Base-by-base conservation (phyloP, 2,888 invertebrate genomes). In the Thereva nobilitata region DNA sequence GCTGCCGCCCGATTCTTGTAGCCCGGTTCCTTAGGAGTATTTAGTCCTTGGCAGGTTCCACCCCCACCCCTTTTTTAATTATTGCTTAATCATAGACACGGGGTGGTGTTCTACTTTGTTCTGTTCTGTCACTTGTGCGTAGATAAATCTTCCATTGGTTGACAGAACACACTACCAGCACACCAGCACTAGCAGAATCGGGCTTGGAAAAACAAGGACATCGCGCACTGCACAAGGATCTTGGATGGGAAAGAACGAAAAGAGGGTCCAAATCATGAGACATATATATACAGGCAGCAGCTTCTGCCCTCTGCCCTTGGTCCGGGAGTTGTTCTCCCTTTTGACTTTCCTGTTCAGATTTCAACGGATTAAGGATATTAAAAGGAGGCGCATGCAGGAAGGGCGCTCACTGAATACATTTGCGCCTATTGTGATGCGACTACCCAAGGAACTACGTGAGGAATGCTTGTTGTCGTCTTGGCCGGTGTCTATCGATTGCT, bases 341-440 rank as follows among this genome's bases (percentile, higher is more conserved):
- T 23, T 23, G 23, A 23, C 23, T 23, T 23, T 23, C 23, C 49
- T 59, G 45, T 49, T 38, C 59, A 41, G 47, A 59, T 59, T 49
- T 59, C 59, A 59, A 59, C 59, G 59, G 59, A 59, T 59, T 59
- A 59, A 59, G 59, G 59, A 59, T 59, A 59, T 59, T 59, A 59
- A 47, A 59, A 12, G 59, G 59, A 59, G 45, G 47, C 59, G 49
- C 59, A 59, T 49, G 37, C 54, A 40, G 40, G 54, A 10, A 7
- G 54, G 3, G n/a, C 10, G 47, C 12, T 37, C 47, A 34, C 37
- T 59, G 47, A 38, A 59, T 59, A 47, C 37, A 59, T 47, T 59
- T 59, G 47, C 45, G 9, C 5, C 59, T 38, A 59, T 59, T 59
- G 59, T 59, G 38, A 12, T 59, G 23, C n/a, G 23, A 23, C 23